Base-by-base conservation (phyloP, 1,140 invertebrate genomes). In the Aporrectodea caliginosa region DNA sequence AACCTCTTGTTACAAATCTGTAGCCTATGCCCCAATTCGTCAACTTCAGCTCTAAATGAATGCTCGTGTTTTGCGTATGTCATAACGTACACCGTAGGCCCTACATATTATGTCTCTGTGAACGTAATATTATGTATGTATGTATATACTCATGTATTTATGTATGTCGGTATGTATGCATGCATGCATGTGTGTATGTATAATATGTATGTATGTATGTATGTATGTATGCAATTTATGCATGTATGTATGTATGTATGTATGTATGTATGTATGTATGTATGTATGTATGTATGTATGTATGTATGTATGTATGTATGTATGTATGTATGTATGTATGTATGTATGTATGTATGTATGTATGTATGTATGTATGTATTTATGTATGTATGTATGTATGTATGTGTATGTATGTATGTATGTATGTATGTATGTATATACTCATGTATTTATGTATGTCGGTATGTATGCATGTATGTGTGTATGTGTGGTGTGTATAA, bases 161-260 rank as follows among this genome's bases (percentile, higher is more conserved):
- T 58, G 22, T 58, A 58, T 58, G 22, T 58, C 6, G 6, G 22
- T 58, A 58, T 58, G 22, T 58, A 58, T 58, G 22, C 22, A 58
- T 58, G 22, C 22, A 58, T 58, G 22, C 22, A 58, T 58, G 22
- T 58, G 22, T 12, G 6, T 12, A 12, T 12, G 22, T 58, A 58
- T 58, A 58, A 58, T 58, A 58, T 58, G 43, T 58, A 58, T 58
- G 43, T 58, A 58, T 58, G 43, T 58, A 58, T 58, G 43, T 58
- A 58, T 58, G 43, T 58, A 58, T 58, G 43, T 58, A 58, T 58
- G 22, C 22, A 58, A 58, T 12, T 12, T 58, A 58, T 58, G 43
- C 22, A 58, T 58, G 43, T 58, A 58, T 58, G 22, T 58, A 58
- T 58, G 22, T 12, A 58, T 58, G 22, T 58, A 58, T 58, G 22